Evolutionary conservation across 2,113 vertebrate species (phyloP).

Genomic region (Natator depressus): DNA sequence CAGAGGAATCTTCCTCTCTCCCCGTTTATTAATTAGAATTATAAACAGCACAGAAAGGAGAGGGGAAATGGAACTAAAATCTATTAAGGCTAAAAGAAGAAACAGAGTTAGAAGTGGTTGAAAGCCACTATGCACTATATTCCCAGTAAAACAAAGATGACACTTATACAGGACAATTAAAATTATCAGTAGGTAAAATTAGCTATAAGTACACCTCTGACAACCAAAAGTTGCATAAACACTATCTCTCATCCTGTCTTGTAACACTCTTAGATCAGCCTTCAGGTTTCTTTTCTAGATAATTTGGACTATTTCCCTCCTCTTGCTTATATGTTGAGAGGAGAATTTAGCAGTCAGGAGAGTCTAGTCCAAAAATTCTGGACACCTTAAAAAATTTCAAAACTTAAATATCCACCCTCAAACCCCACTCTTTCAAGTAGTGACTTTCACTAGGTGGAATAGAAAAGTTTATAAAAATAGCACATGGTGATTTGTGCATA

Average conservation of each 20-base stretch:
- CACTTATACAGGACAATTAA: not conserved
- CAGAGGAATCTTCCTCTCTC: not conserved
- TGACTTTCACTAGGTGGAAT: not conserved
- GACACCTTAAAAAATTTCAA: not conserved
- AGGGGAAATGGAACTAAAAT: not conserved
- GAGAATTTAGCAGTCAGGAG: not conserved
- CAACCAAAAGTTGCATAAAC: not conserved
- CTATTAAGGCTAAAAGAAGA: not conserved
- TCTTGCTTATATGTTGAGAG: not conserved
- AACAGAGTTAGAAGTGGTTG: not conserved
- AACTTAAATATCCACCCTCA: not conserved
- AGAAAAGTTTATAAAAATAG: slow-evolving; percentile 21
- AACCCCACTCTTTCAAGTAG: not conserved
- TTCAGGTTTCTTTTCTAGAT: not conserved
- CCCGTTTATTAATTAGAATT: not conserved
- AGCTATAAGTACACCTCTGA: not conserved
- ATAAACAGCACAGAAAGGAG: not conserved
- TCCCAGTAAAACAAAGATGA: not conserved
- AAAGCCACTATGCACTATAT: not conserved
- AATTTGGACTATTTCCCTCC: not conserved
- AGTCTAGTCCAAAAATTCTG: not conserved
- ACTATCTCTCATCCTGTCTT: not conserved
- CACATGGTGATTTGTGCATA: slow-evolving; percentile 9
- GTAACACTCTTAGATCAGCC: not conserved
- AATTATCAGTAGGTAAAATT: not conserved